These are phyloP conservation scores for Amphibalanus amphitrite DNA, from an alignment of 1,140 invertebrate genomes.

Conservation along the genomic window DNA sequence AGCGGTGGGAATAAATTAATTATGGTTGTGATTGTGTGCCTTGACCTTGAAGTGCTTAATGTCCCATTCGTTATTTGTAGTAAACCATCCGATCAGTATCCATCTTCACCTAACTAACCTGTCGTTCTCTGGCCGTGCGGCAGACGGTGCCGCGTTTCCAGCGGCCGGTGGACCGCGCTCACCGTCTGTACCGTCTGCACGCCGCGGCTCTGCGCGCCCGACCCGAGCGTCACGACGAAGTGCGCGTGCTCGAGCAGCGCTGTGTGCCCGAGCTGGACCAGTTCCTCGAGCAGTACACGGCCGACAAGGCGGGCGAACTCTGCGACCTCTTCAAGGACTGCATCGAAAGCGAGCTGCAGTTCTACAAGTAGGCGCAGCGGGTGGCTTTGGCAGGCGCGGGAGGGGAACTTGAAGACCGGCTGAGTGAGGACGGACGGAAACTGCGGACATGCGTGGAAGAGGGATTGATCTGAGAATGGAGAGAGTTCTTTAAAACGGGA, in stretches of 20 bases:
- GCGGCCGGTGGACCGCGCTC: conserved; percentile 31
- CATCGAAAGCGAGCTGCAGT: conserved; percentile 51
- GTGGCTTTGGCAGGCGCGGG: too few relatives aligned
- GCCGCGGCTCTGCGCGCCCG: conserved; percentile 25
- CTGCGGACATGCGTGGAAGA: too few relatives aligned
- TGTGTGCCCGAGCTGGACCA: conserved; percentile 41
- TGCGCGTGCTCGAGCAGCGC: conserved; percentile 39
- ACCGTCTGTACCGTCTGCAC: conserved; percentile 41
- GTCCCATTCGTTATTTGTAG: too few relatives aligned
- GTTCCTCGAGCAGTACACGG: conserved; percentile 30
- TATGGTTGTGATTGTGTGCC: too few relatives aligned
- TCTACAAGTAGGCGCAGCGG: conserved; percentile 30
- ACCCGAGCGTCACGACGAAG: conserved; percentile 25
- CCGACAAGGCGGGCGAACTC: conserved; percentile 31
- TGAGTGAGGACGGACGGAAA: too few relatives aligned
- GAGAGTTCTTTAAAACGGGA: too few relatives aligned
- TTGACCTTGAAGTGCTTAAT: too few relatives aligned
- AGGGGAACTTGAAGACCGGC: too few relatives aligned
- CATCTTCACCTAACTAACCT: not conserved
- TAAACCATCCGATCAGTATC: too few relatives aligned
- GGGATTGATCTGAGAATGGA: too few relatives aligned
- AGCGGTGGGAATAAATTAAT: too few relatives aligned
- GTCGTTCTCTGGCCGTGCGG: conserved; percentile 1
- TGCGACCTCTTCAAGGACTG: conserved; percentile 53
- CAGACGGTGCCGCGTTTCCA: conserved; percentile 27